phyloP scores from a whole-genome alignment of 2,113 vertebrate genomes.

The Pachyramphus minor region DNA sequence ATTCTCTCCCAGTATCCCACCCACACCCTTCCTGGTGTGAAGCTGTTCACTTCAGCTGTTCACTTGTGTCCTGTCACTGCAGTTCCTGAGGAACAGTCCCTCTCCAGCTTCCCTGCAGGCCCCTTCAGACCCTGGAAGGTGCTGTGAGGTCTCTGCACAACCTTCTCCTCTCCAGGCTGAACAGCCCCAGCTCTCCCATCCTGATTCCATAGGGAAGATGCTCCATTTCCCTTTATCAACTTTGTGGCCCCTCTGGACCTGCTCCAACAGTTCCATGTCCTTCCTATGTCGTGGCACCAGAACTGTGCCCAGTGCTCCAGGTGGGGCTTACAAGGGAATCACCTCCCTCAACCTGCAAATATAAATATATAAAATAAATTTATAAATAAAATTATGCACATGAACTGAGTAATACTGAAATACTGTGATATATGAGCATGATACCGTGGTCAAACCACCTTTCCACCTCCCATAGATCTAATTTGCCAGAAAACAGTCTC shows the following conservation, averaged over 20 bases:
- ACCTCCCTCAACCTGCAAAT: background rate
- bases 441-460: background rate
- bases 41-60: too few species aligned
- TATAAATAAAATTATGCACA: background rate
- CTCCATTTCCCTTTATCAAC: background rate
- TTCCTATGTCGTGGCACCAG: background rate
- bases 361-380: background rate
- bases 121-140: background rate
- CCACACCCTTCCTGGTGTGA: too few species aligned
- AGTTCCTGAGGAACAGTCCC: background rate
- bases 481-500: constrained; percentile 33
- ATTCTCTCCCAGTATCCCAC: too few species aligned
- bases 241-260: background rate
- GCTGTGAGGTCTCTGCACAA: background rate
- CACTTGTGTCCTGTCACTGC: rapidly evolving
- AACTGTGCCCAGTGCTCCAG: background rate
- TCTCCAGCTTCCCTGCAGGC: background rate
- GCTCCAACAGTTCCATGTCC: rapidly evolving
- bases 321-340: background rate
- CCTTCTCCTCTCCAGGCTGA: background rate
- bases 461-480: constrained; percentile 3
- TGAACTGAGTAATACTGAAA: constrained; percentile 4
- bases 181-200: background rate
- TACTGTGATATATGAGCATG: background rate
- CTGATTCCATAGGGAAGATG: background rate